These are phyloP conservation scores for Centropus unirufus DNA, from an alignment of 2,113 vertebrate genomes.

Conservation along the genomic window DNA sequence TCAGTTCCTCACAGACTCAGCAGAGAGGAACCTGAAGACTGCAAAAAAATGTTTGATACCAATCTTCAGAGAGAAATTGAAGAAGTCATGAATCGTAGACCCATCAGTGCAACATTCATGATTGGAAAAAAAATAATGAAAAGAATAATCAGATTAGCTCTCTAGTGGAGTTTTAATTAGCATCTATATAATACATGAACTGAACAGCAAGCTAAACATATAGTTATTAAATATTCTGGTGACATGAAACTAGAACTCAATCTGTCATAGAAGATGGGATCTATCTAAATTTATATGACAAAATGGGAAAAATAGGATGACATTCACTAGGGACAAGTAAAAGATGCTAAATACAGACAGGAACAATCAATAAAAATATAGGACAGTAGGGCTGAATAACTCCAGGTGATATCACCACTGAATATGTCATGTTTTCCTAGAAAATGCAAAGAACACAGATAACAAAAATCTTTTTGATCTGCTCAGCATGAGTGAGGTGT, in stretches of 20 bases:
- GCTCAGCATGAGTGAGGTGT: not conserved
- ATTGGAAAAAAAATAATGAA: not conserved
- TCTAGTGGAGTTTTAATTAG: not conserved
- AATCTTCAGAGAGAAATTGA: not conserved
- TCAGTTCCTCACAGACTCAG: not conserved
- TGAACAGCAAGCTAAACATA: not conserved
- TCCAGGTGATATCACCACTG: not conserved
- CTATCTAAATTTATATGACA: not conserved
- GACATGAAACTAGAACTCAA: not conserved
- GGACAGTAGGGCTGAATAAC: not conserved
- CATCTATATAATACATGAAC: not conserved
- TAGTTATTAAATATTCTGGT: not conserved
- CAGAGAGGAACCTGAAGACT: not conserved
- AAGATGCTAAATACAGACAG: not conserved
- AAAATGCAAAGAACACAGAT: not conserved
- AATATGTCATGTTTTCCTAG: not conserved
- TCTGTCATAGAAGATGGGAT: not conserved
- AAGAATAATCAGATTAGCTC: not conserved
- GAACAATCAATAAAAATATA: not conserved
- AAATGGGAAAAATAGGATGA: not conserved
- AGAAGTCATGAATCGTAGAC: not conserved
- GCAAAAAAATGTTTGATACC: not conserved
- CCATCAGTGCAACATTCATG: not conserved
- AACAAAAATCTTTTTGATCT: not conserved
- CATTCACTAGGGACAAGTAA: not conserved